phyloP scores from a whole-genome alignment of 1,140 invertebrate genomes.

The Lepidostoma basale region DNA sequence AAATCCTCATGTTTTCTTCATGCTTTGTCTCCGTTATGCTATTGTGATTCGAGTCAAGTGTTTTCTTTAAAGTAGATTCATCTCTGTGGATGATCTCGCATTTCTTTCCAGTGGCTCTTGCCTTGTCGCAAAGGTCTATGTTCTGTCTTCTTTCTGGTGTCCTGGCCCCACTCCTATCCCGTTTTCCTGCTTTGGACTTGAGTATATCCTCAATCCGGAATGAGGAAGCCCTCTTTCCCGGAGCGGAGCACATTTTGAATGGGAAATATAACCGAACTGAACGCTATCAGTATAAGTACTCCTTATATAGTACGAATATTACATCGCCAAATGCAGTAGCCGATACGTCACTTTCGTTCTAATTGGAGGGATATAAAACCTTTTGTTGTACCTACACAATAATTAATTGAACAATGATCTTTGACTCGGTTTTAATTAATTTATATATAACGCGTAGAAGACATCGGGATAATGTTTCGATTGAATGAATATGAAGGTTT shows the following conservation, averaged over 20 bases:
- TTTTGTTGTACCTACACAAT: too few species aligned
- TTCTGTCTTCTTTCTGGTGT: slow-evolving; percentile 5
- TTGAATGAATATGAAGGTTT: too few species aligned
- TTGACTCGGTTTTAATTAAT: too few species aligned
- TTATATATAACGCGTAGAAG: too few species aligned
- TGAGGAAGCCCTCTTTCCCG: slow-evolving; percentile 30
- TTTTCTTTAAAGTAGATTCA: slow-evolving; percentile 8
- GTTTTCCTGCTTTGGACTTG: slow-evolving; percentile 15
- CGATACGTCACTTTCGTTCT: not conserved
- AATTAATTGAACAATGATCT: too few species aligned
- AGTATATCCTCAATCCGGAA: slow-evolving; percentile 44
- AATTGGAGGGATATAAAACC: not conserved
- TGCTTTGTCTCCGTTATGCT: not conserved
- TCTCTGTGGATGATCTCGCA: slow-evolving; percentile 16
- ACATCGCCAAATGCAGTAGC: not conserved
- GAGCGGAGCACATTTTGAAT: slow-evolving; percentile 32
- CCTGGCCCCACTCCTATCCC: slow-evolving; percentile 3
- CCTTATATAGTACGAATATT: slow-evolving; percentile 12
- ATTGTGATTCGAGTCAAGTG: not conserved
- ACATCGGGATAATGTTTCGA: too few species aligned
- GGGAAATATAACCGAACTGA: slow-evolving; percentile 11
- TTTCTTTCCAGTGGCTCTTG: slow-evolving; percentile 10
- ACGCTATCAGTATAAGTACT: too few species aligned
- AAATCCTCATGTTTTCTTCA: not conserved
- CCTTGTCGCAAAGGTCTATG: slow-evolving; percentile 29